Conservation (phyloP, 2,888 invertebrate species). For the Lithophane leautieri region DNA sequence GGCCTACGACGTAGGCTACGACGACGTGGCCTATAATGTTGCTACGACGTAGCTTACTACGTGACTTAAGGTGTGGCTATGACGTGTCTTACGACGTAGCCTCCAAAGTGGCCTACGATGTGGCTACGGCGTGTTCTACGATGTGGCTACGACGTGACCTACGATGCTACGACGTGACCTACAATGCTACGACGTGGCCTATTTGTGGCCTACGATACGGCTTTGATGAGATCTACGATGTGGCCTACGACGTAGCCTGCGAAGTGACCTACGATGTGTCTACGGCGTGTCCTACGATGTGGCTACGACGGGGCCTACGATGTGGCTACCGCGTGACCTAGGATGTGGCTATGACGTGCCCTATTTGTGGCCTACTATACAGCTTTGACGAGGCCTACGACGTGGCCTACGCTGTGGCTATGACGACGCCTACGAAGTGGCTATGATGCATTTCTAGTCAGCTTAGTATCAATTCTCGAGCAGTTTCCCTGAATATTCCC, state of each 20-base stretch:
- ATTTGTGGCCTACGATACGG: too few relatives aligned
- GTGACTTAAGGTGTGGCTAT: not conserved
- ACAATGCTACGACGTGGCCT: not conserved
- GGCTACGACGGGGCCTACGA: not conserved
- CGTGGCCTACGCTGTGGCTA: too few relatives aligned
- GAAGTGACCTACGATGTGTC: too few relatives aligned
- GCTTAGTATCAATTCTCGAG: not conserved
- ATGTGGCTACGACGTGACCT: not conserved
- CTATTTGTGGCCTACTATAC: too few relatives aligned
- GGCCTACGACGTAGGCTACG: too few relatives aligned
- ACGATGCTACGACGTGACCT: not conserved
- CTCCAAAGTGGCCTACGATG: not conserved
- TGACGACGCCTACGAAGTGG: too few relatives aligned
- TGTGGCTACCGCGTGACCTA: too few relatives aligned
- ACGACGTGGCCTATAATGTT: not conserved
- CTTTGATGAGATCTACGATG: too few relatives aligned
- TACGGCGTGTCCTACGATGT: not conserved
- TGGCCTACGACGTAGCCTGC: too few relatives aligned
- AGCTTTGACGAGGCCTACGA: too few relatives aligned
- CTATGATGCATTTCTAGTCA: not conserved
- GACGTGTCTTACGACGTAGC: accelerated
- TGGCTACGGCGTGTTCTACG: not conserved
- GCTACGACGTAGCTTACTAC: not conserved
- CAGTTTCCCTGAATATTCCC: not conserved
- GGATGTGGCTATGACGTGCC: accelerated